Evolutionary conservation across 1,140 invertebrate genomes (phyloP).

Genomic region (Drosophila micromelanica): DNA sequence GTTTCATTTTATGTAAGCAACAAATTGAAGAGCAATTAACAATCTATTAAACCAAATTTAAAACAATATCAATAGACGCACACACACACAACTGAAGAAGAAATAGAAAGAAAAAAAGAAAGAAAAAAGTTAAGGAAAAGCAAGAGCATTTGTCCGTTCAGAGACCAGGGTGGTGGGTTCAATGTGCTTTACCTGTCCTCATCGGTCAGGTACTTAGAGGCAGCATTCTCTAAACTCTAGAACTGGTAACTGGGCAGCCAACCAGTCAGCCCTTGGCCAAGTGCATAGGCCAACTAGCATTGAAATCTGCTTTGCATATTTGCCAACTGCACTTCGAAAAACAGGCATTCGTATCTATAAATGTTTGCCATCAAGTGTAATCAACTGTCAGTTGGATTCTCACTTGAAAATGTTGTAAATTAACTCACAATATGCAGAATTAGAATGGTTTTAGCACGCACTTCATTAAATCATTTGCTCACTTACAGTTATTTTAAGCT

Average conservation of each 20-base stretch:
- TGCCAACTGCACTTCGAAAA: conserved; percentile 6
- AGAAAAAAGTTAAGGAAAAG: background rate
- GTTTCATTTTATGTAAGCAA: conserved; percentile 57
- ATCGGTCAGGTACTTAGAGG: conserved; percentile 43
- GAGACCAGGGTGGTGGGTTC: conserved; percentile 46
- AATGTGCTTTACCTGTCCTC: conserved; percentile 61
- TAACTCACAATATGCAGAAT: background rate
- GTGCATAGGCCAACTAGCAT: conserved; percentile 37
- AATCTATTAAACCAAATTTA: conserved; percentile 71
- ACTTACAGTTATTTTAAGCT: no score
- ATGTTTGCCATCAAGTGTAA: conserved; percentile 24
- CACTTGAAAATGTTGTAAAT: background rate
- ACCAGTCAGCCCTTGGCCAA: conserved; percentile 42
- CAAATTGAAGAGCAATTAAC: conserved; percentile 76
- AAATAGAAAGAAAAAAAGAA: background rate
- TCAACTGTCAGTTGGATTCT: conserved; percentile 8
- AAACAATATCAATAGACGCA: conserved; percentile 55
- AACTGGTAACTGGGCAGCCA: conserved; percentile 41
- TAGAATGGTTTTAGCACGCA: background rate
- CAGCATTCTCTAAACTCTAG: conserved; percentile 37
- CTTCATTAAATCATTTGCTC: background rate
- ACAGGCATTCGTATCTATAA: background rate
- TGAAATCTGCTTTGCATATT: conserved; percentile 46
- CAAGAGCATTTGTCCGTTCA: conserved; percentile 18
- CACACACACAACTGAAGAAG: background rate